These are phyloP conservation scores for Pyrrhosoma nymphula DNA, from an alignment of 2,888 invertebrate genomes.

Conservation along the genomic window DNA sequence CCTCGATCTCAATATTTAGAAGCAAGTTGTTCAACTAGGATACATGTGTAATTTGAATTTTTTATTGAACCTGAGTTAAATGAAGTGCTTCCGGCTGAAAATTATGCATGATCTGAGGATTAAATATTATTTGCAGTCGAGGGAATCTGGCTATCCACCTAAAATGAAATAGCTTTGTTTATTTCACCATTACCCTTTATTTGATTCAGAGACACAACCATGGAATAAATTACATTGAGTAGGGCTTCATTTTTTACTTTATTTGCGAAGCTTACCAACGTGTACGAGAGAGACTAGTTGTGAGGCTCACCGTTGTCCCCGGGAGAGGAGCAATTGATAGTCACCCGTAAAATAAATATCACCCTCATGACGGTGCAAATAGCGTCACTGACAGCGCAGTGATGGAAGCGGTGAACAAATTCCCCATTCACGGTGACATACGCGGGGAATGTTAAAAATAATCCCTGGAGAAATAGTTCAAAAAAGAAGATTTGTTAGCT, in stretches of 20 bases:
- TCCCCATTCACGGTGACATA: neutral
- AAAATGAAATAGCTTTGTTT: too few species aligned
- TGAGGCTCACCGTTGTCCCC: neutral
- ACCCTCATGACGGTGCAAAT: neutral
- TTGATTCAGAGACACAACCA: neutral
- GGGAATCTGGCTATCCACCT: too few species aligned
- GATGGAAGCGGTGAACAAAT: neutral
- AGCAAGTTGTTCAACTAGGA: too few species aligned
- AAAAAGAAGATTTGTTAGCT: neutral
- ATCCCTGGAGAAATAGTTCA: neutral
- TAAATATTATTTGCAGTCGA: too few species aligned
- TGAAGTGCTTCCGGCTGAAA: too few species aligned
- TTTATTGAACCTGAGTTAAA: too few species aligned
- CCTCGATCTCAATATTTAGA: too few species aligned
- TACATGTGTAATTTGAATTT: too few species aligned
- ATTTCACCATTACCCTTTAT: neutral
- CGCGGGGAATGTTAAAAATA: neutral
- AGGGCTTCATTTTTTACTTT: neutral
- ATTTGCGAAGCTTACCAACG: neutral
- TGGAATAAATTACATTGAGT: neutral
- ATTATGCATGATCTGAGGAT: too few species aligned
- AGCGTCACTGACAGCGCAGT: neutral
- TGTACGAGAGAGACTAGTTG: neutral
- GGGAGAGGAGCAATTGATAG: neutral
- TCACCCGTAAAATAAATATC: neutral